Evolutionary conservation across 2,797 vertebrate species (phyloP), one percentile per base, ranked within the genome.

Genomic region (Scarus forsteni): DNA sequence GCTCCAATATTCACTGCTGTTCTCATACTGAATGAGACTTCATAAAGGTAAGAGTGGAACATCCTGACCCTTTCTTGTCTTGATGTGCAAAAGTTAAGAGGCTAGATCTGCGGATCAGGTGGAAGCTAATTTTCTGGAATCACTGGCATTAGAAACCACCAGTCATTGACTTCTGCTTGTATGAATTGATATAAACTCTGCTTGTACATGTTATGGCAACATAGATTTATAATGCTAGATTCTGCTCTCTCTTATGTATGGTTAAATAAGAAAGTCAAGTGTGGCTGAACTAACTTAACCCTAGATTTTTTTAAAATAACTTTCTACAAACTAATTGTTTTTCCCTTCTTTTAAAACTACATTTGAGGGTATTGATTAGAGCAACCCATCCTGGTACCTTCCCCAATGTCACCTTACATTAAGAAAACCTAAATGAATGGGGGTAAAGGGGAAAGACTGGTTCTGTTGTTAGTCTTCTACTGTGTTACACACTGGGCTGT

Each of bases 21-120:
- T 34, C 1, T 15, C 15, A 43, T 60, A 8, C 16, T 38, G 11
- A n/a, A 18, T n/a, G 10, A 8, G 65, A 15, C 13, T 27, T n/a
- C 42, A 15, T 39, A 15, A 13, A 19, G 18, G 8, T 70, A 27
- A 58, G 15, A 3, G 11, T 53, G 35, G 39, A 27, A 58, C 4
- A 5, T 1, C 51, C 62, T 58, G 8, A 3, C 36, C 1, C 60
- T 67, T 59, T 53, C 42, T 7, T 39, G 38, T 54, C 36, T 42
- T 70, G 8, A 68, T 70, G 77, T 76, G 76, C 79, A 76, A 70
- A 78, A 73, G 60, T 70, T 67, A 70, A 34, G 67, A 69, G 43
- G 15, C 27, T 70, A 44, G 46, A 60, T 57, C 9, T 12, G 19
- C 54, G 19, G 60, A 27, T 9, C 6, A 52, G 7, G 15, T 45